Percentiles rank a stretch among this genome's conserved stretches.
Evolutionary conservation across 2,888 invertebrate genomes (phyloP).

Genomic region (Tachystola acroxantha): DNA sequence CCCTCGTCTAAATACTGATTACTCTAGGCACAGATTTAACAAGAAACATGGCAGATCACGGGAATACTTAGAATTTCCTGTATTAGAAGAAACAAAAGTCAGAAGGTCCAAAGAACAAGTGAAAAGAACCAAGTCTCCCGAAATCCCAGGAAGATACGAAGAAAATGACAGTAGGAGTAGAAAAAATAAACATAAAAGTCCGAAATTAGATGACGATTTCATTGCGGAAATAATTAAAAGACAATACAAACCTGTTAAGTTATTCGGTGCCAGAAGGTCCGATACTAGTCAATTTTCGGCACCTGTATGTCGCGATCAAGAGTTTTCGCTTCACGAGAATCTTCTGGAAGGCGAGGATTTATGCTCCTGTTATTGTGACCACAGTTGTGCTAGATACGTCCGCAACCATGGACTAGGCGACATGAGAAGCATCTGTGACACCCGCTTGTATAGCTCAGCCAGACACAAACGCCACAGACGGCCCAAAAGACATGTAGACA

Average conservation of each 20-base stretch:
- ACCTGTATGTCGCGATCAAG: conserved; percentile 60
- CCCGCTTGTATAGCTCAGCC: conserved; percentile 47
- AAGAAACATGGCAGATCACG: conserved; percentile 20
- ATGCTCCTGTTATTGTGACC: conserved; percentile 47
- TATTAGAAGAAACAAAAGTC: conserved; percentile 19
- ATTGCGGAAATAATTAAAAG: conserved; percentile 57
- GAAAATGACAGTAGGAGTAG: conserved; percentile 20
- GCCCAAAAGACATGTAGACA: conserved; percentile 26
- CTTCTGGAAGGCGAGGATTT: conserved; percentile 38
- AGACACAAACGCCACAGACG: conserved; percentile 29
- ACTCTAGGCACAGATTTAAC: conserved; percentile 18
- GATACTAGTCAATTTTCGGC: conserved; percentile 58
- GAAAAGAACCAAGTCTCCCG: conserved; percentile 15
- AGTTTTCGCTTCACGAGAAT: conserved; percentile 33
- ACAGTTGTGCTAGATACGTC: conserved; percentile 13
- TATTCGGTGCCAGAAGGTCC: conserved; percentile 49
- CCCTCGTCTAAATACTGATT: conserved; percentile 12
- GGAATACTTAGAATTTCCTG: conserved; percentile 15
- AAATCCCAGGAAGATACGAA: conserved; percentile 20
- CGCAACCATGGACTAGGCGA: conserved; percentile 33
- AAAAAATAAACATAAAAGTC: conserved; percentile 21
- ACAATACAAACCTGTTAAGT: conserved; percentile 56
- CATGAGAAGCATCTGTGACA: conserved; percentile 53
- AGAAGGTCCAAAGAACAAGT: conserved; percentile 20
- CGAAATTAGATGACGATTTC: conserved; percentile 45